Percentiles rank a stretch among this genome's conserved stretches.
phyloP scores from a whole-genome alignment of 2,113 vertebrate genomes.

The Rhinolophus ferrumequinum region DNA sequence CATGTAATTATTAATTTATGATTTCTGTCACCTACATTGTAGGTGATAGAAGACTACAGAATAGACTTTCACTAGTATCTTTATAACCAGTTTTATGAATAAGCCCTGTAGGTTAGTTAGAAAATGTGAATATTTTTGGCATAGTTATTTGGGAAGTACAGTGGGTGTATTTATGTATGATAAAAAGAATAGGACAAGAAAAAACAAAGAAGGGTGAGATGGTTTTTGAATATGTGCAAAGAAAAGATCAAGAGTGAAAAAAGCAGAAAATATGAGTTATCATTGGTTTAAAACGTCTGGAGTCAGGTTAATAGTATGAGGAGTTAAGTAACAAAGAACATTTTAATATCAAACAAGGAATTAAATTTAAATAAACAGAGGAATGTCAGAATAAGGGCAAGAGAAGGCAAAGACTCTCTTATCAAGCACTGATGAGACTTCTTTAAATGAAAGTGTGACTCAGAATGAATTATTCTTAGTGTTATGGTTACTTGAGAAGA shows the following conservation, averaged over 20 bases:
- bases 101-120: background rate
- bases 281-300: background rate
- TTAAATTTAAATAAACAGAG: background rate
- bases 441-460: slow-evolving; percentile 66
- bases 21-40: background rate
- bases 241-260: background rate
- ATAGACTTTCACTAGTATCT: background rate
- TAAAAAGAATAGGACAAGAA: background rate
- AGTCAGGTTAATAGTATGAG: background rate
- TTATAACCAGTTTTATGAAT: background rate
- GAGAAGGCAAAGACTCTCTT: background rate
- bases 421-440: slow-evolving; percentile 20
- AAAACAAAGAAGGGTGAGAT: background rate
- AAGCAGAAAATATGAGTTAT: background rate
- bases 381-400: slow-evolving; percentile 64
- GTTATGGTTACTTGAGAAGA: slow-evolving; percentile 49
- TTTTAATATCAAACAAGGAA: slow-evolving; percentile 41
- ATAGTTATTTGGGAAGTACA: background rate
- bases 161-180: background rate
- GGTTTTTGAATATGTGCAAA: background rate
- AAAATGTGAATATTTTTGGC: background rate
- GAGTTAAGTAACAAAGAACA: background rate
- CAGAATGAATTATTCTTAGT: slow-evolving; percentile 68
- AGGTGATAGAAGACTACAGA: background rate
- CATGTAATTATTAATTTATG: background rate